phyloP scores from a whole-genome alignment of 2,113 vertebrate genomes.

The Corvus moneduloides region DNA sequence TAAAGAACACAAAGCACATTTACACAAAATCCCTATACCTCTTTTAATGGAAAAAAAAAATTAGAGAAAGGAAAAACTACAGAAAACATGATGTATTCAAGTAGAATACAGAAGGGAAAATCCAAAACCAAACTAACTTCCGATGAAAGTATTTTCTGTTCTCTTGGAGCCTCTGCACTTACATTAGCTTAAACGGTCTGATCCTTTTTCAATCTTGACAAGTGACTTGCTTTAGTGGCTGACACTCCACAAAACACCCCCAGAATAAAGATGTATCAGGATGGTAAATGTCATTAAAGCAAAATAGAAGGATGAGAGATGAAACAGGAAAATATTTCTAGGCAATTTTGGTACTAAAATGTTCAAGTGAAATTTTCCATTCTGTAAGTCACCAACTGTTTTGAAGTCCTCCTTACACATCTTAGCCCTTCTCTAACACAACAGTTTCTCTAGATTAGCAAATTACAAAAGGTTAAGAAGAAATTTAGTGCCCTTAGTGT shows the following conservation, averaged over 20 bases:
- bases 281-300: background rate
- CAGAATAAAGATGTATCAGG: background rate
- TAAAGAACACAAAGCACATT: background rate
- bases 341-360: background rate
- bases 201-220: background rate
- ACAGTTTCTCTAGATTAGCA: background rate
- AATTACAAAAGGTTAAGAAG: background rate
- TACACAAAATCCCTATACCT: background rate
- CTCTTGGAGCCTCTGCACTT: background rate
- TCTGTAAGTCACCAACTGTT: background rate
- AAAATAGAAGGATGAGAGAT: background rate
- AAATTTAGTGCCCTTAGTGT: background rate
- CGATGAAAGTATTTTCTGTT: background rate
- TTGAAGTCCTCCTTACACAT: background rate
- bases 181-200: rapidly evolving
- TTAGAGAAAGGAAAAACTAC: background rate
- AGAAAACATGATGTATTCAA: background rate
- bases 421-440: background rate
- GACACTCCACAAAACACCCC: background rate
- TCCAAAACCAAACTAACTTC: background rate
- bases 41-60: background rate
- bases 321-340: background rate
- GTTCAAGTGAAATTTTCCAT: background rate
- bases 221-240: background rate
- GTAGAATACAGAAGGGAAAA: background rate